These are phyloP conservation scores for Cranoglanis bouderius DNA, from an alignment of 2,113 vertebrate genomes.

Conservation along the genomic window DNA sequence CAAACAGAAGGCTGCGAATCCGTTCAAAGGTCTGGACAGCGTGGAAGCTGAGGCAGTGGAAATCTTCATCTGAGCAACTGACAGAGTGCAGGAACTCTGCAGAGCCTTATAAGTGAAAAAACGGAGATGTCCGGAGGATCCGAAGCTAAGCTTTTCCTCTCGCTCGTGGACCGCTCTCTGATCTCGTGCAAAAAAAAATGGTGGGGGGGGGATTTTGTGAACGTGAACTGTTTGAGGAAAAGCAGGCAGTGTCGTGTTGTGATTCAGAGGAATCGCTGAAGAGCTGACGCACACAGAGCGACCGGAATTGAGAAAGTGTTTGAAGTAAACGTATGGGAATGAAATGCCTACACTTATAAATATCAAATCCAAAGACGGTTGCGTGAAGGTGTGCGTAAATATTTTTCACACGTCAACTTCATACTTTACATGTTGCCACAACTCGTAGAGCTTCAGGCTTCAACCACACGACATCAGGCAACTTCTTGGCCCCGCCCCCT, in stretches of 20 bases:
- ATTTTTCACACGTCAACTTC: background rate
- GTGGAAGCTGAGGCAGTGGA: conserved; percentile 72
- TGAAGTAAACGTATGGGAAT: too few relatives aligned
- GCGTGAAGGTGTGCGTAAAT: background rate
- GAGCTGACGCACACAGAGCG: background rate
- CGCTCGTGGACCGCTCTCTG: conserved; percentile 53
- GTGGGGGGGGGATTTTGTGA: conserved; percentile 6
- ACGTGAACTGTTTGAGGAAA: conserved; percentile 57
- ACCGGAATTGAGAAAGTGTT: background rate
- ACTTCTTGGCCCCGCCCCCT: background rate
- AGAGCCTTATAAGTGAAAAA: conserved; percentile 38
- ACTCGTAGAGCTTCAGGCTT: background rate
- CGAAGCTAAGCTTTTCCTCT: conserved; percentile 44
- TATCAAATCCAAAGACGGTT: background rate
- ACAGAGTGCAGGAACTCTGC: background rate
- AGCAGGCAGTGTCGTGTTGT: background rate
- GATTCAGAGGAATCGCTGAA: background rate
- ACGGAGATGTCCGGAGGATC: background rate
- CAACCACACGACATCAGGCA: background rate
- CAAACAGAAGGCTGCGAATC: conserved; percentile 61
- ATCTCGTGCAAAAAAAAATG: conserved; percentile 57
- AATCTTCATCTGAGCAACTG: conserved; percentile 72
- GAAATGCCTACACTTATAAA: background rate
- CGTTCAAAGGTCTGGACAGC: conserved; percentile 69
- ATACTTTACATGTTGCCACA: background rate